Base-by-base conservation (phyloP, 2,113 vertebrate species). In the Petrocephalus microphthalmus region DNA sequence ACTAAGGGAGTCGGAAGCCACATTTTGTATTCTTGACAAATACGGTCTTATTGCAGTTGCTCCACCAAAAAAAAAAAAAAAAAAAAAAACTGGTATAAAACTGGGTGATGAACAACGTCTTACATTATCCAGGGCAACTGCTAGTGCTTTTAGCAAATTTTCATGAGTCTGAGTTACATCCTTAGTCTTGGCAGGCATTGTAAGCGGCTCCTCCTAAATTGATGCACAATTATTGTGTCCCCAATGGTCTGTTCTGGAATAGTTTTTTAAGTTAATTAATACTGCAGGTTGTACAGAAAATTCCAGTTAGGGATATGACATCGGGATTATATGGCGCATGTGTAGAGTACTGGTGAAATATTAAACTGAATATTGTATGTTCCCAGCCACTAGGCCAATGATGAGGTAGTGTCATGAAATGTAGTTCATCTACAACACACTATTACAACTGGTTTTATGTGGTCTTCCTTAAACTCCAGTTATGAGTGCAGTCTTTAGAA, bases 31-130 rank as follows among this genome's bases (percentile, higher is more conserved):
- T 29, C 51, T 85, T 53, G 53, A 54, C 56, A 54, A 57, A 85
- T 33, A 1, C 52, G 56, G 25, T n/a, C 1, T 85, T 20, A 57
- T 17, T 37, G 25, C 1, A 19, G 29, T 33, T 85, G 51, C 51
- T 37, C 11, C 83, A 85, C 5, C 25, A 82, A 85, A 85, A 84
- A 53, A 85, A 53, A 67, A 64, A 64, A n/a, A n/a, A n/a, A n/a
- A 47, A 85, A 85, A 84, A 29, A 53, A 53, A 67, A 67, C 25
- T 67, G 11, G 15, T 17, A 56, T 37, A 57, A n/a, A n/a, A 20
- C 29, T 85, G 15, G 11, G 53, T 57, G 54, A 20, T 1, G 52
- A n/a, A 56, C 15, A 37, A 4, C 56, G 25, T 84, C 81, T 84
- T 85, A 19, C 4, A n/a, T 56, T 85, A 52, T 52, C 52, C 2